phyloP scores from a whole-genome alignment of 2,113 vertebrate species.

The Syrrhaptes paradoxus region DNA sequence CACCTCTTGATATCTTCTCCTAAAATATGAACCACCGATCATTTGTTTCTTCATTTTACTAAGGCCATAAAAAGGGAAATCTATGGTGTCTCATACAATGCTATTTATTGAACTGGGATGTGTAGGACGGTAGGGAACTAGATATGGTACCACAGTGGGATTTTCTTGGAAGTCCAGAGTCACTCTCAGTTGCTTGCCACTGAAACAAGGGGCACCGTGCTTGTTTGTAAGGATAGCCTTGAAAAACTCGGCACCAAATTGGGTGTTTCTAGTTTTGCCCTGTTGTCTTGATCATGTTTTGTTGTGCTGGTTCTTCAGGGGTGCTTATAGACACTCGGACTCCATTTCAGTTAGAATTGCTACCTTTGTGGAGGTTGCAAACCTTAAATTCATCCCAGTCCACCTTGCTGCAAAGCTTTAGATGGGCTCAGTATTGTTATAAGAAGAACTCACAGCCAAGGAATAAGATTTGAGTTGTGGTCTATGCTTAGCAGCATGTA shows the following conservation, averaged over 20 bases:
- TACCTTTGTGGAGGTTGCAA: not conserved
- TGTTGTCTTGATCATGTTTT: not conserved
- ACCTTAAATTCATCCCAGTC: not conserved
- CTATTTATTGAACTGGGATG: not conserved
- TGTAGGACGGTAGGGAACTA: not conserved
- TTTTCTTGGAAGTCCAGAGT: not conserved
- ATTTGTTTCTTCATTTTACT: not conserved
- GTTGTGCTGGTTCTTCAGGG: not conserved
- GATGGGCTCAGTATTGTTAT: not conserved
- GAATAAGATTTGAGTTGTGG: accelerated
- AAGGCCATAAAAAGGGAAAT: not conserved
- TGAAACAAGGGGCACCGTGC: not conserved
- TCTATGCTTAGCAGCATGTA: accelerated
- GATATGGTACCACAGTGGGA: not conserved
- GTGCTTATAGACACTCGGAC: not conserved
- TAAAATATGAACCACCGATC: not conserved
- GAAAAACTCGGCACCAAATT: not conserved
- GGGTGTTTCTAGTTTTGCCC: not conserved
- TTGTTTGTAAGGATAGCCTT: not conserved
- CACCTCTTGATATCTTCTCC: not conserved
- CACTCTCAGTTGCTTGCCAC: not conserved
- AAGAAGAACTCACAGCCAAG: not conserved
- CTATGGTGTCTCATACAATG: not conserved
- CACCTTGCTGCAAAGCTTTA: not conserved
- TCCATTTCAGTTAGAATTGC: not conserved